Evolutionary conservation across 2,888 invertebrate genomes (phyloP).

Genomic region (Philereme vetulata): DNA sequence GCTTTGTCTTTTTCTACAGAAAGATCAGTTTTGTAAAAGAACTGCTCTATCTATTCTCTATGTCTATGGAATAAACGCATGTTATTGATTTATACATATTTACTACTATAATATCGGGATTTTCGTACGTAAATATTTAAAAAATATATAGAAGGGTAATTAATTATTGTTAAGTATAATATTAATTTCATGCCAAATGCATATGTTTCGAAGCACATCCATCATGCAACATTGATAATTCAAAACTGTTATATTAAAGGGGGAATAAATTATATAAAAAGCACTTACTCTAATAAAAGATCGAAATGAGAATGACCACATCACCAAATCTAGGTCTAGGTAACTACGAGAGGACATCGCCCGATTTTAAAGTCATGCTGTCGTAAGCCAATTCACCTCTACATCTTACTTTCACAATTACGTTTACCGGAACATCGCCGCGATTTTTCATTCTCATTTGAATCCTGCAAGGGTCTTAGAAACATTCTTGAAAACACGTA

Average conservation of each 20-base stretch:
- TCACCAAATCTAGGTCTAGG: constrained; percentile 50
- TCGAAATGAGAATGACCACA: constrained; percentile 79
- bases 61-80: background rate
- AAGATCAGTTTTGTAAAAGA: no score
- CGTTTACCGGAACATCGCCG: constrained; percentile 27
- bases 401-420: background rate
- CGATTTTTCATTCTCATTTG: constrained; percentile 74
- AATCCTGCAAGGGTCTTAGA: constrained; percentile 64
- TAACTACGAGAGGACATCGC: constrained; percentile 41
- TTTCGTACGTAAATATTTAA: constrained; percentile 40
- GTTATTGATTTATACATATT: constrained; percentile 10
- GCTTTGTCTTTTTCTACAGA: no score
- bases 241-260: constrained; percentile 54
- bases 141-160: constrained; percentile 24
- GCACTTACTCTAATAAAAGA: constrained; percentile 56
- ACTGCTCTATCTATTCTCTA: background rate
- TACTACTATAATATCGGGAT: constrained; percentile 4
- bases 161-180: constrained; percentile 24
- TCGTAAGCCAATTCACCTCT: constrained; percentile 41
- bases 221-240: constrained; percentile 76
- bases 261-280: constrained; percentile 55
- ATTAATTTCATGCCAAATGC: constrained; percentile 73
- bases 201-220: constrained; percentile 71
- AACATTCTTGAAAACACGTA: constrained; percentile 49
- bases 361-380: constrained; percentile 49